Conservation (phyloP, 1,140 invertebrate species). For the Uloborus diversus region DNA sequence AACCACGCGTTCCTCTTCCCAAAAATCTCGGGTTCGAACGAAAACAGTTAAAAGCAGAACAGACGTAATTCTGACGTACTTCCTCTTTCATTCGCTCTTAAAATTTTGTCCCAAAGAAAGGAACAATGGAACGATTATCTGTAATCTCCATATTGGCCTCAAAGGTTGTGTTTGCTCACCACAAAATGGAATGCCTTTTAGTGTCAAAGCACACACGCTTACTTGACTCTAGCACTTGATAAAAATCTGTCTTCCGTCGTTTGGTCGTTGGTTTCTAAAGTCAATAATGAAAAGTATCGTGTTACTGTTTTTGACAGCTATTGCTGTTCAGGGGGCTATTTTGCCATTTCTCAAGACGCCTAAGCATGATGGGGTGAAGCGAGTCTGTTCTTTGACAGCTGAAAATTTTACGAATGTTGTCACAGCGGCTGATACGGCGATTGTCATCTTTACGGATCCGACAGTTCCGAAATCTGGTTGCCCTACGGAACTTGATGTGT, state of each 20-base stretch:
- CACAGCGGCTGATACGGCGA: conserved; percentile 32
- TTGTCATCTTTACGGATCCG: conserved; percentile 29
- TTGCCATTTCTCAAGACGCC: conserved; percentile 45
- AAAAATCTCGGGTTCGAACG: no score
- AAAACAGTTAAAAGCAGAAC: no score
- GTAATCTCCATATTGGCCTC: neutral
- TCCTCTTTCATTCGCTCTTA: conserved; percentile 30
- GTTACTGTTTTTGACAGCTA: neutral
- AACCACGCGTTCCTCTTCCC: no score
- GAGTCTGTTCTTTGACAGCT: conserved; percentile 34
- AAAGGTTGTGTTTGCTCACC: conserved; percentile 8
- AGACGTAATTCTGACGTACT: conserved; percentile 28
- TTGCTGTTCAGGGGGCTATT: neutral
- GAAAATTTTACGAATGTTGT: conserved; percentile 50
- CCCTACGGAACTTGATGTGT: conserved; percentile 35
- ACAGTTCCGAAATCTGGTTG: neutral
- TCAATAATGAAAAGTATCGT: neutral
- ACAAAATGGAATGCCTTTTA: no score
- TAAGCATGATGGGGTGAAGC: conserved; percentile 46
- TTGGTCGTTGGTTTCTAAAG: no score
- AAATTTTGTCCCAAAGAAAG: neutral
- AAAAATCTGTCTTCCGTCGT: no score
- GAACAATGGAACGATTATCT: neutral
- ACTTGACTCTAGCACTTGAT: no score
- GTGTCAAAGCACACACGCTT: no score